phyloP scores from a whole-genome alignment of 2,113 vertebrate species.

The Apteryx owenii region DNA sequence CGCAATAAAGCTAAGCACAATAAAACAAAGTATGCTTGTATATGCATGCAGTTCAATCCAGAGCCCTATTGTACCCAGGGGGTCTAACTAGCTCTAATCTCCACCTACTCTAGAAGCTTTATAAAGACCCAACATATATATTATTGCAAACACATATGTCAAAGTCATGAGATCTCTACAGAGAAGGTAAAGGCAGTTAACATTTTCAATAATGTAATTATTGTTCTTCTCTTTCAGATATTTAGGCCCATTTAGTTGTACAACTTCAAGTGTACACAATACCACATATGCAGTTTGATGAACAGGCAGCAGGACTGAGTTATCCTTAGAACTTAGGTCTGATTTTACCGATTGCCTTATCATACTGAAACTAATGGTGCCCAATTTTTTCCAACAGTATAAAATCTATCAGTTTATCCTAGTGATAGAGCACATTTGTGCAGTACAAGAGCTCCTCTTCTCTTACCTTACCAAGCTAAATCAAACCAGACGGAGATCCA shows the following conservation, averaged over 20 bases:
- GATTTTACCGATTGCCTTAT: not conserved
- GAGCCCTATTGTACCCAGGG: not conserved
- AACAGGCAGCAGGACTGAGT: not conserved
- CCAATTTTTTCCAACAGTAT: not conserved
- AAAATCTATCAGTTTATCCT: not conserved
- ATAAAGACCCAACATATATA: not conserved
- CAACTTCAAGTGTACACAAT: not conserved
- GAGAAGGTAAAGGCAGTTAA: not conserved
- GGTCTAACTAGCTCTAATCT: not conserved
- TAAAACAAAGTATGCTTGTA: too few species aligned
- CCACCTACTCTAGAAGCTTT: not conserved
- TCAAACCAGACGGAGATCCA: not conserved
- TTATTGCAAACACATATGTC: not conserved
- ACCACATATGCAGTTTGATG: not conserved
- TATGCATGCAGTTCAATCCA: not conserved
- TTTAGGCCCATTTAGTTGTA: not conserved
- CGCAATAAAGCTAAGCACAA: too few species aligned
- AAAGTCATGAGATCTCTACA: not conserved
- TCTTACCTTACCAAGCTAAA: not conserved
- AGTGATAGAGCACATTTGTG: not conserved
- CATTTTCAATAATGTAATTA: not conserved
- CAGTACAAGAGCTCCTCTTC: not conserved
- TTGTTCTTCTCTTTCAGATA: not conserved
- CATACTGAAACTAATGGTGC: not conserved
- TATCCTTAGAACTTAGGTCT: not conserved